Evolutionary conservation across 2,113 vertebrate genomes (phyloP).

Genomic region (Sminthopsis crassicaudata): DNA sequence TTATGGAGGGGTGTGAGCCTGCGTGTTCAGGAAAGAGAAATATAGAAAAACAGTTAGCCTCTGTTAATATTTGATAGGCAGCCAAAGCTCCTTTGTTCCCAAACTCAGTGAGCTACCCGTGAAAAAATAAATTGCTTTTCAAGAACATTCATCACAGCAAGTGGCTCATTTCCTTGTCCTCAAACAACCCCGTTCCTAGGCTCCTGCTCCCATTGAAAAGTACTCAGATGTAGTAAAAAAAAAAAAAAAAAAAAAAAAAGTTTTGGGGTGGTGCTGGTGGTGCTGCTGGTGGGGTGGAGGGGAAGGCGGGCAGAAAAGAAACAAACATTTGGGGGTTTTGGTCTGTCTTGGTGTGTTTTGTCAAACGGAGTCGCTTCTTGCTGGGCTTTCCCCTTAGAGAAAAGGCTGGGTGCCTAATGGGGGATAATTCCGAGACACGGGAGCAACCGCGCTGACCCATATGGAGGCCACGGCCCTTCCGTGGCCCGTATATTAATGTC

Average conservation of each 20-base stretch:
- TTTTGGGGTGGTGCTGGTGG: background rate
- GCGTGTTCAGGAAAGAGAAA: background rate
- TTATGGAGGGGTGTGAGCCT: constrained; percentile 46
- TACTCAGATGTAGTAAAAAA: constrained; percentile 61
- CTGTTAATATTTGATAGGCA: constrained; percentile 82
- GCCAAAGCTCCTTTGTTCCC: constrained; percentile 78
- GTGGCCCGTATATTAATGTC: constrained; percentile 73
- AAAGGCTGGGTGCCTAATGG: background rate
- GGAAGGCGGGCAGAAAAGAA: background rate
- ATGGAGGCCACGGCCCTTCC: background rate
- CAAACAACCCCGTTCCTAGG: constrained; percentile 80
- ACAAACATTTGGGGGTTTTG: background rate
- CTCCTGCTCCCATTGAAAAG: constrained; percentile 68
- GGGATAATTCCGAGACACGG: constrained; percentile 54
- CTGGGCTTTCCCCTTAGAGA: background rate
- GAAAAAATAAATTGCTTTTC: constrained; percentile 84
- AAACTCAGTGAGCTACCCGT: constrained; percentile 72
- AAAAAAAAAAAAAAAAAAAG: constrained; percentile 54
- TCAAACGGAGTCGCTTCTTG: constrained; percentile 12
- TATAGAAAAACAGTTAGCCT: constrained; percentile 72
- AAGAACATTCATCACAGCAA: constrained; percentile 82
- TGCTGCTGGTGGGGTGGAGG: background rate
- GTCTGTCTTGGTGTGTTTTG: constrained; percentile 21
- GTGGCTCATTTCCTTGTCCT: constrained; percentile 81
- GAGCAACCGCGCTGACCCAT: constrained; percentile 60